These are phyloP conservation scores for Agriopis marginaria DNA, from an alignment of 2,888 invertebrate genomes.

Conservation along the genomic window DNA sequence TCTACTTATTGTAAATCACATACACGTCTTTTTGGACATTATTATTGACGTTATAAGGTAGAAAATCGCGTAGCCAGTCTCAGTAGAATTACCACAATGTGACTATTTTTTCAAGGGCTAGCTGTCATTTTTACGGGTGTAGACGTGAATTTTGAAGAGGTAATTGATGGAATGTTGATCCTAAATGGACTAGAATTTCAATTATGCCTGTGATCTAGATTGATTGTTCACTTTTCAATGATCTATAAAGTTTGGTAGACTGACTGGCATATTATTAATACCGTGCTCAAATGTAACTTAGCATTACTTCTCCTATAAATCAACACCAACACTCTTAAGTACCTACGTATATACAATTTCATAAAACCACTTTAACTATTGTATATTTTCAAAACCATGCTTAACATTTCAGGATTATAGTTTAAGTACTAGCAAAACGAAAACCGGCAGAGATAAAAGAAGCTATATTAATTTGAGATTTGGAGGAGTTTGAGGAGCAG, in stretches of 20 bases:
- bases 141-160: slow-evolving; percentile 39
- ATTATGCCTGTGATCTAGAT: slow-evolving; percentile 26
- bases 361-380: too few relatives aligned
- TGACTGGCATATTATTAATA: not conserved
- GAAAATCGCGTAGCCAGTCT: slow-evolving; percentile 14
- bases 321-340: too few relatives aligned
- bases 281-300: too few relatives aligned
- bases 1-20: slow-evolving; percentile 41
- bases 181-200: slow-evolving; percentile 10
- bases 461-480: too few relatives aligned
- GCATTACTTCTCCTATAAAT: too few relatives aligned
- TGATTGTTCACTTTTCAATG: slow-evolving; percentile 8
- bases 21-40: slow-evolving; percentile 24
- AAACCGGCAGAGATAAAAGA: too few relatives aligned
- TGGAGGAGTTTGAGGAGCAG: too few relatives aligned
- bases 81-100: slow-evolving; percentile 37
- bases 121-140: slow-evolving; percentile 39
- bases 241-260: not conserved
- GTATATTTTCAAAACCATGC: too few relatives aligned
- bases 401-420: too few relatives aligned
- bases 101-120: slow-evolving; percentile 31
- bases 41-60: slow-evolving; percentile 6
- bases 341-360: too few relatives aligned
- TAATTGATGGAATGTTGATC: slow-evolving; percentile 43
- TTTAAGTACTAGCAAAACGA: too few relatives aligned